These are phyloP conservation scores for Poecilia wingei DNA, from an alignment of 2,797 vertebrate species.

Conservation along the genomic window DNA sequence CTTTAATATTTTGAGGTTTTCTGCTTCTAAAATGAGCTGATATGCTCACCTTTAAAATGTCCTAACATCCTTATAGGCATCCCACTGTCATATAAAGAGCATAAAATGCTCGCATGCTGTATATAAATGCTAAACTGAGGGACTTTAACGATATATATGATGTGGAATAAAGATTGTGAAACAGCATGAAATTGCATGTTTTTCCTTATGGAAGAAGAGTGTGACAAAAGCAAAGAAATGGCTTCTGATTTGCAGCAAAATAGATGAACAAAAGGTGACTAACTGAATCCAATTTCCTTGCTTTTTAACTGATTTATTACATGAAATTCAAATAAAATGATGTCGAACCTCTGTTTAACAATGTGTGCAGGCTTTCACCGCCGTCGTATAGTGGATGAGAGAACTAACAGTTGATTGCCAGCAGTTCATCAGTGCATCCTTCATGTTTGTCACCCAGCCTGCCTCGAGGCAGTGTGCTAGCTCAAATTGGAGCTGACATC, in stretches of 20 bases:
- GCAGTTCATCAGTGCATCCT: constrained; percentile 84
- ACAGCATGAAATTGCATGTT: not conserved
- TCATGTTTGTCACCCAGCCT: constrained; percentile 78
- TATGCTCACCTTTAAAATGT: not conserved
- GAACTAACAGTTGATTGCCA: constrained; percentile 80
- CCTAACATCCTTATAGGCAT: not conserved
- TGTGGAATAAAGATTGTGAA: not conserved
- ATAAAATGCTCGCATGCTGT: not conserved
- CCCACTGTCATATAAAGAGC: not conserved
- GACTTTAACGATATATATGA: not conserved
- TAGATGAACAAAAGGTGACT: constrained; percentile 42
- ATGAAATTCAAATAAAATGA: constrained; percentile 35
- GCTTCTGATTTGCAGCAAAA: constrained; percentile 19
- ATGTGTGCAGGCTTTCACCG: constrained; percentile 61
- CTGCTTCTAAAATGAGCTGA: not conserved
- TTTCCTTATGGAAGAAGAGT: constrained; percentile 5
- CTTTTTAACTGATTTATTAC: constrained; percentile 42
- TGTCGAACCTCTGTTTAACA: constrained; percentile 45
- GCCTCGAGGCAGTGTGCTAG: constrained; percentile 71
- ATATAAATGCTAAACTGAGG: not conserved
- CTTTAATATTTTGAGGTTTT: not conserved
- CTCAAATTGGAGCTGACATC: constrained; percentile 85
- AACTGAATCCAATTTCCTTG: constrained; percentile 36
- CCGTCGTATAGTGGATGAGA: constrained; percentile 69
- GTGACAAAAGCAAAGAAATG: constrained; percentile 25